These are phyloP conservation scores for Sarcophaga carnaria DNA, from an alignment of 2,888 invertebrate species.

Conservation along the genomic window DNA sequence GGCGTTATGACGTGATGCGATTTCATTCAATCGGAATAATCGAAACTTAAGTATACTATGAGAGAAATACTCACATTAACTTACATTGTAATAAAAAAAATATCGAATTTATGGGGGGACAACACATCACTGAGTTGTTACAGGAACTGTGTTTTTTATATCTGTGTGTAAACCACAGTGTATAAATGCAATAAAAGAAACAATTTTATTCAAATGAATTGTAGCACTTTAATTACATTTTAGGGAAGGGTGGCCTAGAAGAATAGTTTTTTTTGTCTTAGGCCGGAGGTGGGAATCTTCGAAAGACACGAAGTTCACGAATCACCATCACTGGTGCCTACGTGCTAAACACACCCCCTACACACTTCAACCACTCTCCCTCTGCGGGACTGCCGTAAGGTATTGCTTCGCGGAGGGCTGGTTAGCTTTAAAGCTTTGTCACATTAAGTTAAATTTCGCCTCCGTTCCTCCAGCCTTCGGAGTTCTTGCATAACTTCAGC, in stretches of 20 bases:
- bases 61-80: slow-evolving; percentile 9
- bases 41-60: slow-evolving; percentile 21
- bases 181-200: slow-evolving; percentile 38
- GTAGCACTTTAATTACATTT: neutral
- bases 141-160: slow-evolving; percentile 9
- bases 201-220: slow-evolving; percentile 37
- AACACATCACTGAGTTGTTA: slow-evolving; percentile 35
- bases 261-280: neutral
- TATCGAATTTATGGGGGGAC: neutral
- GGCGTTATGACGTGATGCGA: slow-evolving; percentile 54
- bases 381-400: too few relatives aligned
- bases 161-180: slow-evolving; percentile 51
- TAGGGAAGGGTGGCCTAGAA: slow-evolving; percentile 8
- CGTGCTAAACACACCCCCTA: too few relatives aligned
- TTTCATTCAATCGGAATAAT: slow-evolving; percentile 54
- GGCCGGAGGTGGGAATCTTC: too few relatives aligned
- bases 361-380: too few relatives aligned
- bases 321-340: too few relatives aligned
- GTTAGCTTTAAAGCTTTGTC: too few relatives aligned
- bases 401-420: too few relatives aligned
- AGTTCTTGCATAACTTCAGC: too few relatives aligned
- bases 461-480: too few relatives aligned
- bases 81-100: slow-evolving; percentile 18
- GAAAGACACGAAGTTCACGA: too few relatives aligned
- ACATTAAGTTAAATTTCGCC: too few relatives aligned